Percentiles rank a stretch among this genome's conserved stretches.
These are phyloP conservation scores for Salpingus planirostris DNA, from an alignment of 2,888 invertebrate species.

Conservation along the genomic window DNA sequence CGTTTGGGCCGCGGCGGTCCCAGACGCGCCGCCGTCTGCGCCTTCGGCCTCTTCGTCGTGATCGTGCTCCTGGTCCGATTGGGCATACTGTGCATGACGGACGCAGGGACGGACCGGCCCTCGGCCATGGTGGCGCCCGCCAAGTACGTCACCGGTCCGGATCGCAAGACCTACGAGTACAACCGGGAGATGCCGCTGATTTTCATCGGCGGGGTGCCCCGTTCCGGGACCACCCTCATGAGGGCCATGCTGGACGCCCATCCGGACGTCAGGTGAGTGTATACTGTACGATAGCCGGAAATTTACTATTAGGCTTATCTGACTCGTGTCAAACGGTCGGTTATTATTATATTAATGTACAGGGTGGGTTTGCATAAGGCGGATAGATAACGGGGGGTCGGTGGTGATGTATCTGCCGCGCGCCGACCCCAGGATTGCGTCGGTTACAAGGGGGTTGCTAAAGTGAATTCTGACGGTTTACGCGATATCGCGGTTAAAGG, in stretches of 20 bases:
- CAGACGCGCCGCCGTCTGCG: conserved; percentile 39
- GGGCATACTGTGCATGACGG: conserved; percentile 38
- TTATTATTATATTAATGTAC: too few species aligned
- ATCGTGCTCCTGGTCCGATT: conserved; percentile 40
- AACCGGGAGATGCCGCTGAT: conserved; percentile 87
- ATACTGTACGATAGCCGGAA: too few species aligned
- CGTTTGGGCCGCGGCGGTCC: conserved; percentile 36
- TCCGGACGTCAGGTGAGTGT: conserved; percentile 73
- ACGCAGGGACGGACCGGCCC: conserved; percentile 13
- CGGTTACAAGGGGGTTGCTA: too few species aligned
- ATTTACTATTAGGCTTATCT: too few species aligned
- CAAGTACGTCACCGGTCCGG: conserved; percentile 55
- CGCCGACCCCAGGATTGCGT: too few species aligned
- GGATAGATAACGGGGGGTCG: too few species aligned
- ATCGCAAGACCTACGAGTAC: conserved; percentile 61
- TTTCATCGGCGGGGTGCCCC: conserved; percentile 96
- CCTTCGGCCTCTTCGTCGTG: conserved; percentile 36
- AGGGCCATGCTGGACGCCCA: conserved; percentile 97
- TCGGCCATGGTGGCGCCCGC: conserved; percentile 35
- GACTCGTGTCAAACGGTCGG: too few species aligned
- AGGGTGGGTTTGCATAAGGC: too few species aligned
- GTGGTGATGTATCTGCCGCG: too few species aligned
- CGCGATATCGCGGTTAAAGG: too few species aligned
- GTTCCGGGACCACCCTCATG: conserved; percentile 96
- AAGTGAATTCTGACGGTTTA: too few species aligned